Evolutionary conservation across 2,113 vertebrate species (phyloP), one percentile per base, ranked within the genome.

Genomic region (Synodontis membranacea): DNA sequence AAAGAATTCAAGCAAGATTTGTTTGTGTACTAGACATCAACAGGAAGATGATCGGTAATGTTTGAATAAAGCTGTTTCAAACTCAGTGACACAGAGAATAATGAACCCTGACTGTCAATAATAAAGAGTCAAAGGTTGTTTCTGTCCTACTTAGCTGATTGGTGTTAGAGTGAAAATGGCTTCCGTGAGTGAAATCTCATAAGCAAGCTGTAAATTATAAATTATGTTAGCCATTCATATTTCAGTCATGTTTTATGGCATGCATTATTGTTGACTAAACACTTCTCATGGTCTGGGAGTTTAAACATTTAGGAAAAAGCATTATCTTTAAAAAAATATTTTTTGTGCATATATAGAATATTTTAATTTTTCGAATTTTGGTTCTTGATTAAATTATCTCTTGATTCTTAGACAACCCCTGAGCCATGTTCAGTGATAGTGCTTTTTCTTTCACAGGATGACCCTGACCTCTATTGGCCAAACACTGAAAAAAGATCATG

Each of bases 401-500:
- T 28, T 15, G 7, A n/a, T 48, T 78, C 46, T 50, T 56, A 56
- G 9, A 21, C 82, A 88, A 87, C 88, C 82, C 15, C 76, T 86
- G 76, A 84, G 56, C 83, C 52, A 58, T 75, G 60, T 81, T 79
- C 42, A 74, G 58, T 25, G 42, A 52, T 44, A n/a, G 70, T 48
- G 44, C 62, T 86, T 88, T 85, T 74, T 68, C 52, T 64, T 88
- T 88, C 76, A 70, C 89, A 92, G 90, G 88, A 86, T 93, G 92
- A 93, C 93, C 91, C 90, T 85, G 90, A 85, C 78, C 87, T 88
- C 85, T 87, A 87, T 84, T 25, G 89, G 91, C 87, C 89, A 91
- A 64, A 91, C 90, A 90, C 88, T 92, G 87, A 88, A 90, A 86
- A 86, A 90, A 92, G 93, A 93, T 93, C 93, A 89, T 92, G 93